Evolutionary conservation across 2,113 vertebrate genomes (phyloP).

Genomic region (Pao palembangensis): DNA sequence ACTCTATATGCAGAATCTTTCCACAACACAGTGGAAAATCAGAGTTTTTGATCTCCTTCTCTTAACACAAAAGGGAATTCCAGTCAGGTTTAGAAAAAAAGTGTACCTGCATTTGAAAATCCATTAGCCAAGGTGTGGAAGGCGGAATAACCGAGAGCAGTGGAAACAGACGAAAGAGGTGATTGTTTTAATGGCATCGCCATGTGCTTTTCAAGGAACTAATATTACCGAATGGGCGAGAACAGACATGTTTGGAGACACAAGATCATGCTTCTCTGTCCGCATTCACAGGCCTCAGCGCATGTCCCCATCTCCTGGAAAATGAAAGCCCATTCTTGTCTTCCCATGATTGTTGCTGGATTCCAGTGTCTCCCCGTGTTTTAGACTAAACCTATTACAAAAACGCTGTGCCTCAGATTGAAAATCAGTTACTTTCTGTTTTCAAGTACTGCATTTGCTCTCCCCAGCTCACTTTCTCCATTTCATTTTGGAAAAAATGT

Average conservation of each 20-base stretch:
- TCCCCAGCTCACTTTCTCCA: background rate
- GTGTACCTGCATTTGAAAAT: constrained; percentile 72
- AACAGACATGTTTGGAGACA: constrained; percentile 50
- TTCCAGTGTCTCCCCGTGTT: constrained; percentile 52
- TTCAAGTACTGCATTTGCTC: constrained; percentile 27
- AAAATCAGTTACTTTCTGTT: constrained; percentile 57
- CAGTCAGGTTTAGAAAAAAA: constrained; percentile 69
- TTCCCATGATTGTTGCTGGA: constrained; percentile 40
- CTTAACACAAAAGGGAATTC: constrained; percentile 66
- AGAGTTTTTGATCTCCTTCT: constrained; percentile 64
- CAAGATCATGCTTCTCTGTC: constrained; percentile 22
- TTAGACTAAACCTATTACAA: constrained; percentile 55
- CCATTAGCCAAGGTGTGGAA: constrained; percentile 67
- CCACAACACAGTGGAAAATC: constrained; percentile 57
- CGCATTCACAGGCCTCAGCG: background rate
- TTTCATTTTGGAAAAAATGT: constrained; percentile 32
- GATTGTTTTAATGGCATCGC: constrained; percentile 55
- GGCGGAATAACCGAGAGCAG: constrained; percentile 54
- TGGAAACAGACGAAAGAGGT: constrained; percentile 65
- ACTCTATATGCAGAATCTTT: constrained; percentile 61
- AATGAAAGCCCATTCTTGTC: constrained; percentile 39
- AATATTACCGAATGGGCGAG: constrained; percentile 36
- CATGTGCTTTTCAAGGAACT: constrained; percentile 52
- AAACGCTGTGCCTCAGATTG: constrained; percentile 31
- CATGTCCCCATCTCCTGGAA: constrained; percentile 14